Base-by-base conservation (phyloP, 2,888 invertebrate species). In the Drosophila prolongata region DNA sequence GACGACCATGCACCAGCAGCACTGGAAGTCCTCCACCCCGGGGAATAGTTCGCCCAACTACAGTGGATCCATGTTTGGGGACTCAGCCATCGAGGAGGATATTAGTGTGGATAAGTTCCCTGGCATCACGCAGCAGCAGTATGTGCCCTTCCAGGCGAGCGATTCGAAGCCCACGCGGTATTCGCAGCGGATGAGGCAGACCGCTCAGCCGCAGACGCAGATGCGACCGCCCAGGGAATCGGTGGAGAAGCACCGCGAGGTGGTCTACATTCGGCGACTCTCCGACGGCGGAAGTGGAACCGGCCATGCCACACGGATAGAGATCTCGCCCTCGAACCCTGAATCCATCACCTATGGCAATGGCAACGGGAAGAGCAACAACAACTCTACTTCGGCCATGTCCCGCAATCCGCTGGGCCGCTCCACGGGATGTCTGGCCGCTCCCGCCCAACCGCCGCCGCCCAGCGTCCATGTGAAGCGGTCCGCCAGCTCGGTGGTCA, bases 41-140 rank as follows among this genome's bases (percentile, higher is more conserved):
- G 92, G 92, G 24, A 92, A 91, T 35, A 92, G 91, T 53, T 92
- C 92, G 4, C 92, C 92, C 14, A 92, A 92, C 73, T 92, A 92
- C 61, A 92, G 92, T 67, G 93, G 92, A 38, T 92, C 92, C 19
- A 90, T 92, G 74, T 92, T 92, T 55, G 92, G 92, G 14, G 92
- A 92, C 71, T 92, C 92, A 6, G 92, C 92, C 44, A 92, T 92
- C 34, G 92, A 92, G 75, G 92, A 92, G 61, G 92, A 92, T 56
- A 92, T 92, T 44, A 92, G 92, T 68, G 91, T 92, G 42, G 92
- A 91, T 43, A 92, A 92, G 80, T 92, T 91, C 79, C 91, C 92
- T 3, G 91, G 90, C 44, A 90, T 92, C 55, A 78, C 87, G 5
- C 90, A 90, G 30, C 91, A 67, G 90, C 60, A 92, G 77, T 90